phyloP scores from a whole-genome alignment of 1,140 invertebrate species.

The Wiebesia pumilae region DNA sequence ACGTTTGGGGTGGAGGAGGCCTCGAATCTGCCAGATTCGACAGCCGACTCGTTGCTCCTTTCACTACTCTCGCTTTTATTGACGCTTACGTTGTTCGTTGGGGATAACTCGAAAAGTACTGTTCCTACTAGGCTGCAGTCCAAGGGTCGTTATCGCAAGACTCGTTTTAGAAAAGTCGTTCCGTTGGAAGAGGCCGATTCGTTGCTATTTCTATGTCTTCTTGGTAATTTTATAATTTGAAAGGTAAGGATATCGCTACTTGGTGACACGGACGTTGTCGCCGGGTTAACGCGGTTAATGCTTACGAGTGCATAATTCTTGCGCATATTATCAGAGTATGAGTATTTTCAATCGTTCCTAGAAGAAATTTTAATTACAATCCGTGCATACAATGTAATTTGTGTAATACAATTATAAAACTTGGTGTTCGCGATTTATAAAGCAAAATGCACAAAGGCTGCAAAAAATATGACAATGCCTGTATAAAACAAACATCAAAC shows the following conservation, averaged over 20 bases:
- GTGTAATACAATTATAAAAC: too few species aligned
- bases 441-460: too few species aligned
- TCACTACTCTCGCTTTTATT: constrained; percentile 13
- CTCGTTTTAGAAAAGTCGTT: not conserved
- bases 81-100: constrained; percentile 10
- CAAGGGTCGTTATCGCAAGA: not conserved
- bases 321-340: not conserved
- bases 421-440: too few species aligned
- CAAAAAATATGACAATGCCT: too few species aligned
- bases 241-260: not conserved
- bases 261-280: too few species aligned
- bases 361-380: too few species aligned
- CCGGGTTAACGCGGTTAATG: not conserved
- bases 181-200: not conserved
- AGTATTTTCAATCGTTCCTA: not conserved
- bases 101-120: not conserved
- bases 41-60: not conserved
- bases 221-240: not conserved
- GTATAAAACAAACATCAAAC: too few species aligned
- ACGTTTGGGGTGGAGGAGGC: not conserved
- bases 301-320: too few species aligned
- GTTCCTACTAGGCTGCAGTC: too few species aligned
- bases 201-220: not conserved
- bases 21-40: not conserved
- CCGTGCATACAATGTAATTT: too few species aligned